Evolutionary conservation across 2,888 invertebrate species (phyloP).

Genomic region (Teleiodes luculella): DNA sequence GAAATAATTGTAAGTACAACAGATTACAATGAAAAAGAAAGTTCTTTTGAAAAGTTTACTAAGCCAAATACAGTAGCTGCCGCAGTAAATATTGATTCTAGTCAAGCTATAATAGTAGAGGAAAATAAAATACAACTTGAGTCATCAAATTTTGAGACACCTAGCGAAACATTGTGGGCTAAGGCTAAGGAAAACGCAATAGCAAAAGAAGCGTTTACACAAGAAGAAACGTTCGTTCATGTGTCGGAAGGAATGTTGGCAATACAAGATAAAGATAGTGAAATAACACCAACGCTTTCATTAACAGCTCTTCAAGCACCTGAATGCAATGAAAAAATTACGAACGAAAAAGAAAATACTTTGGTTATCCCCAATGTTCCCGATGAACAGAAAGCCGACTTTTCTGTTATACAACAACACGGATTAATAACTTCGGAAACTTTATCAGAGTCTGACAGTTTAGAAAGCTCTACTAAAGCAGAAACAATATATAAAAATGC

Average conservation of each 20-base stretch:
- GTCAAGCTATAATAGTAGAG: slow-evolving; percentile 70
- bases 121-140: slow-evolving; percentile 70
- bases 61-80: slow-evolving; percentile 39
- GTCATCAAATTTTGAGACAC: slow-evolving; percentile 50
- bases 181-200: slow-evolving; percentile 58
- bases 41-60: slow-evolving; percentile 28
- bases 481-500: slow-evolving; percentile 56
- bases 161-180: slow-evolving; percentile 37
- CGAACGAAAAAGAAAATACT: slow-evolving; percentile 78
- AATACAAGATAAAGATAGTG: slow-evolving; percentile 34
- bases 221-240: slow-evolving; percentile 75
- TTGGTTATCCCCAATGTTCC: slow-evolving; percentile 55
- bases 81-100: slow-evolving; percentile 46
- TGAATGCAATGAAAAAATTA: slow-evolving; percentile 74
- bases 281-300: slow-evolving; percentile 61
- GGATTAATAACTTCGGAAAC: slow-evolving; percentile 77
- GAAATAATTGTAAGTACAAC: slow-evolving; percentile 76
- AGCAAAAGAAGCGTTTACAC: slow-evolving; percentile 78
- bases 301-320: slow-evolving; percentile 76
- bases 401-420: slow-evolving; percentile 63
- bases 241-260: slow-evolving; percentile 59
- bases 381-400: slow-evolving; percentile 58
- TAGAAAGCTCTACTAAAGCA: slow-evolving; percentile 52
- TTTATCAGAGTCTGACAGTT: slow-evolving; percentile 74
- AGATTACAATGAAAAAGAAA: slow-evolving; percentile 79